Evolutionary conservation across 2,888 invertebrate species (phyloP).

Genomic region (Zaprionus lineosus): DNA sequence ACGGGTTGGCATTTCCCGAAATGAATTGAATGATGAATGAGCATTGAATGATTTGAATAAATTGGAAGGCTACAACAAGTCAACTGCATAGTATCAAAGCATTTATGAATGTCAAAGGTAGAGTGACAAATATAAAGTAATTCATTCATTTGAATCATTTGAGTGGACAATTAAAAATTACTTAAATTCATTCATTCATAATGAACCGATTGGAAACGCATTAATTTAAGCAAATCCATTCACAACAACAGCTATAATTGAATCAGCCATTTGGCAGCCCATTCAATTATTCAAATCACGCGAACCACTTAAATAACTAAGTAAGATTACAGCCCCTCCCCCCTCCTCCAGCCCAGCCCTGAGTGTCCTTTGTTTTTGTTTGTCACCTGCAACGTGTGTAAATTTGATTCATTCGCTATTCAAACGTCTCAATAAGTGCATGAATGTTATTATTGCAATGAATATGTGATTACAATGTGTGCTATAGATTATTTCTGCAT

Average conservation of each 20-base stretch:
- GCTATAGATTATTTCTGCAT: too few relatives aligned
- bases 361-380: too few relatives aligned
- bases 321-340: too few relatives aligned
- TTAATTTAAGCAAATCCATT: background rate
- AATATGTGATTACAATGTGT: background rate
- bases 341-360: too few relatives aligned
- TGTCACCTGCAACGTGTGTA: background rate
- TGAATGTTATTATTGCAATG: conserved; percentile 16
- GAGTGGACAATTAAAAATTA: background rate
- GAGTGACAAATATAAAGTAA: too few relatives aligned
- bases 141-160: background rate
- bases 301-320: too few relatives aligned
- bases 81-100: too few relatives aligned
- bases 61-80: too few relatives aligned
- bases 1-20: background rate
- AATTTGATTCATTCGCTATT: background rate
- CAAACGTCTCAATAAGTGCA: conserved; percentile 16
- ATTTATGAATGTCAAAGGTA: too few relatives aligned
- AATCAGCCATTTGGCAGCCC: too few relatives aligned
- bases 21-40: background rate
- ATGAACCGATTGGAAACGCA: background rate
- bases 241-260: too few relatives aligned
- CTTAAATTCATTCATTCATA: background rate
- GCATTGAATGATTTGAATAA: background rate
- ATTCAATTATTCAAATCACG: too few relatives aligned